phyloP scores from a whole-genome alignment of 2,113 vertebrate species.

The Tragelaphus scriptus region DNA sequence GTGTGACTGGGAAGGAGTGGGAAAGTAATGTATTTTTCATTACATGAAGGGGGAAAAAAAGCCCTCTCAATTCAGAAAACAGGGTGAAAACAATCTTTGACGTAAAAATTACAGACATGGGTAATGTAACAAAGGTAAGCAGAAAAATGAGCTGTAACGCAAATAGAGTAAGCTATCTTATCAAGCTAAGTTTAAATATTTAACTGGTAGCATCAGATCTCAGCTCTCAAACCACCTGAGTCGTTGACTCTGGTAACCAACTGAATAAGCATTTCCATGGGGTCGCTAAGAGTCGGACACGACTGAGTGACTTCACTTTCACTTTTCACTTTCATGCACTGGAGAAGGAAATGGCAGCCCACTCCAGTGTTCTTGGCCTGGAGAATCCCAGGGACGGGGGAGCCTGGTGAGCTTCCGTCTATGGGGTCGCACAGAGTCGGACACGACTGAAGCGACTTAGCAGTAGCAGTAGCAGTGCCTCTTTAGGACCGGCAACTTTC shows the following conservation, averaged over 20 bases:
- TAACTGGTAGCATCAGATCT: conserved; percentile 38
- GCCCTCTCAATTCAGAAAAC: not conserved
- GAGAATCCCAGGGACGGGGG: too few relatives aligned
- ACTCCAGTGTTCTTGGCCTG: too few relatives aligned
- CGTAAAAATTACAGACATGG: not conserved
- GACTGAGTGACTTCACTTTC: too few relatives aligned
- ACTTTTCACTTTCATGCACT: too few relatives aligned
- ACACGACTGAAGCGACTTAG: too few relatives aligned
- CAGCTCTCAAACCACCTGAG: not conserved
- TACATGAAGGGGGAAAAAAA: not conserved
- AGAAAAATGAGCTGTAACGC: conserved; percentile 41
- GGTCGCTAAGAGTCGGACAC: too few relatives aligned
- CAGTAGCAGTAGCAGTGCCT: not conserved
- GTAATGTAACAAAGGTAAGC: not conserved
- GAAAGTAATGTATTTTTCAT: not conserved
- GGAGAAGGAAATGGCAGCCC: too few relatives aligned
- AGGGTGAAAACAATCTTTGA: not conserved
- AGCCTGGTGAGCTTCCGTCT: too few relatives aligned
- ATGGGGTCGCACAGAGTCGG: too few relatives aligned
- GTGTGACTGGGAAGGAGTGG: not conserved
- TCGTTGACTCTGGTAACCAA: not conserved
- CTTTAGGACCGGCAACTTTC: not conserved
- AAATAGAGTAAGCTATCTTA: not conserved
- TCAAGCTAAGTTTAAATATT: conserved; percentile 35
- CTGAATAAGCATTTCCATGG: not conserved